These are phyloP conservation scores for Cheumatopsyche charites DNA, from an alignment of 1,140 invertebrate genomes.

Conservation along the genomic window DNA sequence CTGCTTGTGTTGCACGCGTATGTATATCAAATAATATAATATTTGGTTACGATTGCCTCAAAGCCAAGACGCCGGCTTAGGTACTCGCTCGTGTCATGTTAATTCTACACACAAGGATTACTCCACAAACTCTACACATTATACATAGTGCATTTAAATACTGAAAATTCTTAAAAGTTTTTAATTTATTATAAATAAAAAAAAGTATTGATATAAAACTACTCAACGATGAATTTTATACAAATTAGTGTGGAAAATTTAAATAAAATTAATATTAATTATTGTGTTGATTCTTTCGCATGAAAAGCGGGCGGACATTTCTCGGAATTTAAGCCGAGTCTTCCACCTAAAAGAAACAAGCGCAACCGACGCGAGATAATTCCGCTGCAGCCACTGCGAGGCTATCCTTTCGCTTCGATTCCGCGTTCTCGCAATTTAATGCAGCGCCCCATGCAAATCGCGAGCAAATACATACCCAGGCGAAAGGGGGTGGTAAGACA, in stretches of 20 bases:
- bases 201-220: no score
- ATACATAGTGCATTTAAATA: no score
- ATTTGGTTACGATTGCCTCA: constrained; percentile 47
- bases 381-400: no score
- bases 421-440: constrained; percentile 32
- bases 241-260: no score
- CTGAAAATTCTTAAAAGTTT: no score
- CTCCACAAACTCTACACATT: not conserved
- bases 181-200: no score
- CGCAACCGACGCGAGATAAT: no score
- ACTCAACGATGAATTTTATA: no score
- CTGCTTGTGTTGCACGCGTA: constrained; percentile 39
- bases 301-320: no score
- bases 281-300: no score
- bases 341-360: not conserved
- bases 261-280: no score
- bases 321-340: not conserved
- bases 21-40: constrained; percentile 40
- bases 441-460: constrained; percentile 41
- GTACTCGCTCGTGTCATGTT: constrained; percentile 45
- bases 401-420: no score
- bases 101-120: constrained; percentile 44
- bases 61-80: constrained; percentile 39
- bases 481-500: constrained; percentile 33
- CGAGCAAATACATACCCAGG: constrained; percentile 41